Evolutionary conservation across 2,113 vertebrate species (phyloP), one percentile per base, ranked within the genome.

Genomic region (Speoplatyrhinus poulsoni): DNA sequence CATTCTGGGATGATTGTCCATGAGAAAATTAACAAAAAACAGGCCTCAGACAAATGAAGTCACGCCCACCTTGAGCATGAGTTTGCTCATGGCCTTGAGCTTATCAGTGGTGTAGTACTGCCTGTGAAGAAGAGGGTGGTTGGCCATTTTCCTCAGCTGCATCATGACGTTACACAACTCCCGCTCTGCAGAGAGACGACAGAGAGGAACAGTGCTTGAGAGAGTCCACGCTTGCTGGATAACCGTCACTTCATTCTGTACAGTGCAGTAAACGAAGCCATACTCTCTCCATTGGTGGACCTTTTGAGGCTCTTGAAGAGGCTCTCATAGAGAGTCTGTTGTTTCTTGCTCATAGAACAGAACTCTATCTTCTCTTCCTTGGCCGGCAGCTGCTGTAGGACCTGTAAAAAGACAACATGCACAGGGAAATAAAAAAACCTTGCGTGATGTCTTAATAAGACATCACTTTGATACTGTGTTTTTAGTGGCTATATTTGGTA

Each of bases 121-220:
- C n/a, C 98, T 91, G 66, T 98, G 98, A 65, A 99, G 85, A 69
- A 99, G 92, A 6, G 98, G 97, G 60, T 99, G 97, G 84, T 98
- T 99, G 60, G 97, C 97, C 97, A 99, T 99, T 90, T 99, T 99
- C 75, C 98, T 94, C 78, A 99, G 79, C 6, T 99, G 96, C 98
- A 99, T 98, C 95, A 98, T 96, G 41, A 93, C 95, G 75, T 98
- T 98, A 70, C 93, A 92, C 87, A 96, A 89, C 61, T 86, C 93
- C n/a, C 93, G 94, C 80, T 95, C 97, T 99, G 79, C 52, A 65
- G 81, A 68, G 2, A 60, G 41, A 60, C 69, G 36, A 1, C 0
- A 1, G 19, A 26, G 12, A 57, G 46, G 26, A 12, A 57, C 46
- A 0, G 50, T 64, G 67, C 47, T 1, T 15, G 55, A 59, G 11